Conservation (phyloP, 2,113 vertebrate species). For the Theristicus caerulescens region DNA sequence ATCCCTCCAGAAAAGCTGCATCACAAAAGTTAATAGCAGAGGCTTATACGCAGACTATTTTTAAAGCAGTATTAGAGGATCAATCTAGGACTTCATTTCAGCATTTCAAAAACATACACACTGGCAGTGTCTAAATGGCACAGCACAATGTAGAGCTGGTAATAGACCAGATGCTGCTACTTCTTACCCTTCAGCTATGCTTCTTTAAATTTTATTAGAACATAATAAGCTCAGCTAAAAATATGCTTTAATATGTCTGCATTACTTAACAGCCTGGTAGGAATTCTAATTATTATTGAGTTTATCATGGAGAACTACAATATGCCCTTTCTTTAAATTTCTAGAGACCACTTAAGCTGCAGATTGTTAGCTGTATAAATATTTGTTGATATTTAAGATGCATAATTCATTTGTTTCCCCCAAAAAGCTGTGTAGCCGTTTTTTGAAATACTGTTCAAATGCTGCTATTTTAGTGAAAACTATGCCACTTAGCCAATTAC, state of each 20-base stretch:
- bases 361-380: slow-evolving; percentile 65
- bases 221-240: slow-evolving; percentile 69
- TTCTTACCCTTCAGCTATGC: slow-evolving; percentile 58
- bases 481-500: not conserved
- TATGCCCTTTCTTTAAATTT: slow-evolving; percentile 61
- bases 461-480: not conserved
- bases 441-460: not conserved
- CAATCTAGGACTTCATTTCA: not conserved
- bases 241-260: slow-evolving; percentile 66
- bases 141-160: slow-evolving; percentile 19
- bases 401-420: slow-evolving; percentile 63
- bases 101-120: not conserved
- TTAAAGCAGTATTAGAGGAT: not conserved
- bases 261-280: slow-evolving; percentile 72
- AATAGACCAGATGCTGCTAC: slow-evolving; percentile 50
- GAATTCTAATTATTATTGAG: slow-evolving; percentile 72
- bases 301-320: slow-evolving; percentile 47
- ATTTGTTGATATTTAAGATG: slow-evolving; percentile 66
- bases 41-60: not conserved
- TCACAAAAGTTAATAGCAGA: not conserved
- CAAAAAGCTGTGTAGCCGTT: not conserved
- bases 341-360: slow-evolving; percentile 60
- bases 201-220: slow-evolving; percentile 69
- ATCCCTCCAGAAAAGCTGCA: not conserved
- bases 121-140: slow-evolving; percentile 6